Conservation (phyloP, 2,888 invertebrate genomes). For the Tenthredo notha region DNA sequence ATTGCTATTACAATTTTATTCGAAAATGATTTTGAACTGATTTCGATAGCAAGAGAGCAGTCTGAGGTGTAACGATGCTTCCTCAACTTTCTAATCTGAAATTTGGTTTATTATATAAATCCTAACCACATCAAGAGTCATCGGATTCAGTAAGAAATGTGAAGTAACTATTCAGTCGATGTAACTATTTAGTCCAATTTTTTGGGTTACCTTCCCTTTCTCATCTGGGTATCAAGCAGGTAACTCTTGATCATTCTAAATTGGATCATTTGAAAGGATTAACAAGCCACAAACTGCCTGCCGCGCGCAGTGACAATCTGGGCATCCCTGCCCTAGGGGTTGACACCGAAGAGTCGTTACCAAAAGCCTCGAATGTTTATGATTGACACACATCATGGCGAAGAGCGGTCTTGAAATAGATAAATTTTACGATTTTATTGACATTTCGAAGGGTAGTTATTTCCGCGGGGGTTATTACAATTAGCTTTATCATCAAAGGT, state of each 20-base stretch:
- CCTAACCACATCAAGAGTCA: neutral
- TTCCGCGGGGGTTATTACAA: no score
- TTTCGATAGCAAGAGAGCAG: neutral
- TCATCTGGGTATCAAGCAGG: neutral
- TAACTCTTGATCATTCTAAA: neutral
- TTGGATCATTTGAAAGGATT: neutral
- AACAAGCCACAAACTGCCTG: neutral
- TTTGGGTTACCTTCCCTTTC: neutral
- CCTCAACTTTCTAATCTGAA: neutral
- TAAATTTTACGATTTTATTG: no score
- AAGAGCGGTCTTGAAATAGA: no score
- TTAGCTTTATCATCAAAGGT: no score
- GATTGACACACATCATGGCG: no score
- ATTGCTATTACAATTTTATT: neutral
- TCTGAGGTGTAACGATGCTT: neutral
- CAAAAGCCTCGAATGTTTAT: no score
- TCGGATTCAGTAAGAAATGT: neutral
- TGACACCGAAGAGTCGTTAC: no score
- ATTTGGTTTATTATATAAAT: neutral
- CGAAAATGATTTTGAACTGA: neutral
- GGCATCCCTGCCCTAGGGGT: neutral
- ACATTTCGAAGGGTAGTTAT: no score
- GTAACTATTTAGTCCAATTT: neutral
- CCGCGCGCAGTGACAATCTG: neutral
- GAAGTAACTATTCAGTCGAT: neutral